Percentiles rank a stretch among this genome's conserved stretches.
Evolutionary conservation across 2,113 vertebrate species (phyloP).

Genomic region (Nibea albiflora): DNA sequence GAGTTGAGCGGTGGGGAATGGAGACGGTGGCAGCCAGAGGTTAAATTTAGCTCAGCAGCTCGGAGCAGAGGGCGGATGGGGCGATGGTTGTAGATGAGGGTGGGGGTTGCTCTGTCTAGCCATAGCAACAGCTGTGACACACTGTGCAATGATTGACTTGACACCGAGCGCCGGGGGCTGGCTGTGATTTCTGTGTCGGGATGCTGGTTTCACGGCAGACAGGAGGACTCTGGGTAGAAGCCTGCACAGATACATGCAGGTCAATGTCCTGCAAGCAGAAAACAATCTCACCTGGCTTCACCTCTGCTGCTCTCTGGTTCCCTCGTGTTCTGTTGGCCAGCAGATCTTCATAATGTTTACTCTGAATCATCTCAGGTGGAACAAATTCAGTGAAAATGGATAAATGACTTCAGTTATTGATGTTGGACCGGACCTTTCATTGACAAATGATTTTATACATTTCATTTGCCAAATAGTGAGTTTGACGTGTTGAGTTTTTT

Average conservation of each 20-base stretch:
- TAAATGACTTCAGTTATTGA: neutral
- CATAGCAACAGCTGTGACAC: slow-evolving; percentile 66
- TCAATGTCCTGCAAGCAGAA: no score
- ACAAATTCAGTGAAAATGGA: no score
- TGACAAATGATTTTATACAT: no score
- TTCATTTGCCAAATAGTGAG: no score
- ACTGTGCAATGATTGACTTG: slow-evolving; percentile 45
- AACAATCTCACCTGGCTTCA: no score
- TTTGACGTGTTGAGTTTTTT: no score
- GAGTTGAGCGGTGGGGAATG: neutral
- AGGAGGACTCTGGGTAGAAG: slow-evolving; percentile 1
- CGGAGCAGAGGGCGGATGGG: neutral
- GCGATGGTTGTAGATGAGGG: no score
- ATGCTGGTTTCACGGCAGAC: slow-evolving; percentile 7
- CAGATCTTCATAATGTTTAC: neutral
- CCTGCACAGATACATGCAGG: neutral
- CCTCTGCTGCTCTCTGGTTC: neutral
- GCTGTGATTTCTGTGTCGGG: slow-evolving; percentile 7
- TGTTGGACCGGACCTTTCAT: neutral
- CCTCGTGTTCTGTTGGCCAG: neutral
- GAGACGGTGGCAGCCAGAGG: slow-evolving; percentile 15
- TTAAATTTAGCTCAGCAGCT: slow-evolving; percentile 51
- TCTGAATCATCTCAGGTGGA: neutral
- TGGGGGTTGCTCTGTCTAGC: slow-evolving; percentile 12
- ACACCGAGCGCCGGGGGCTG: slow-evolving; percentile 32